These are phyloP conservation scores for Dicroscelio sp. DNA, from an alignment of 2,888 invertebrate genomes.

Conservation along the genomic window DNA sequence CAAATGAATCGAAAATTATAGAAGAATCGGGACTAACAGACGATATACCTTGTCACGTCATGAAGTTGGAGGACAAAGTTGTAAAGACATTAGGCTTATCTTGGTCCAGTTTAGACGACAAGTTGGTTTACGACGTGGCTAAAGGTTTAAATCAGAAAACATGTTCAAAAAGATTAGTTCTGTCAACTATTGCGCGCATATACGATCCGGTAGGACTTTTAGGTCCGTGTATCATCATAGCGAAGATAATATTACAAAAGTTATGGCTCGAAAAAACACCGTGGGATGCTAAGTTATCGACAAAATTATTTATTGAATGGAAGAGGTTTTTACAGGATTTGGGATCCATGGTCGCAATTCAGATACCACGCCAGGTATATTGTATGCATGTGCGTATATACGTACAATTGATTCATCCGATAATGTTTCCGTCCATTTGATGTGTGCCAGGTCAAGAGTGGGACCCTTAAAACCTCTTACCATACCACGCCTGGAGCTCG, in stretches of 20 bases:
- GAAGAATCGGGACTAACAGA: no score
- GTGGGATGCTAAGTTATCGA: no score
- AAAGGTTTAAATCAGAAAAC: background rate
- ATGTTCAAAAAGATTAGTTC: background rate
- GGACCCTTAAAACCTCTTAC: constrained; percentile 62
- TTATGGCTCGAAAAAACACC: constrained; percentile 42
- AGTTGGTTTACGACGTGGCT: constrained; percentile 2
- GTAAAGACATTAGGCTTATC: constrained; percentile 10
- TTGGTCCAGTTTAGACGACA: background rate
- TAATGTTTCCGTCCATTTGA: background rate
- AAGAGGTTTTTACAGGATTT: no score
- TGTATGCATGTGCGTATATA: constrained; percentile 38
- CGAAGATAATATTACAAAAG: constrained; percentile 45
- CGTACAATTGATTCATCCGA: constrained; percentile 8
- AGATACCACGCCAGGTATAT: constrained; percentile 64
- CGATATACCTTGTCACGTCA: background rate
- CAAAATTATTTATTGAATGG: no score
- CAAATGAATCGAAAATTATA: constrained; percentile 35
- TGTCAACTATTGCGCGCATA: constrained; percentile 31
- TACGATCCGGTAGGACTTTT: constrained; percentile 52
- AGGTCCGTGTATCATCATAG: constrained; percentile 28
- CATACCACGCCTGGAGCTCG: constrained; percentile 31
- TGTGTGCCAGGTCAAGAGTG: constrained; percentile 68
- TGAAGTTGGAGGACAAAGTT: constrained; percentile 1
- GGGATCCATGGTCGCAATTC: no score